Evolutionary conservation across 1,140 invertebrate genomes (phyloP).

Genomic region (Platorchestia sp.): DNA sequence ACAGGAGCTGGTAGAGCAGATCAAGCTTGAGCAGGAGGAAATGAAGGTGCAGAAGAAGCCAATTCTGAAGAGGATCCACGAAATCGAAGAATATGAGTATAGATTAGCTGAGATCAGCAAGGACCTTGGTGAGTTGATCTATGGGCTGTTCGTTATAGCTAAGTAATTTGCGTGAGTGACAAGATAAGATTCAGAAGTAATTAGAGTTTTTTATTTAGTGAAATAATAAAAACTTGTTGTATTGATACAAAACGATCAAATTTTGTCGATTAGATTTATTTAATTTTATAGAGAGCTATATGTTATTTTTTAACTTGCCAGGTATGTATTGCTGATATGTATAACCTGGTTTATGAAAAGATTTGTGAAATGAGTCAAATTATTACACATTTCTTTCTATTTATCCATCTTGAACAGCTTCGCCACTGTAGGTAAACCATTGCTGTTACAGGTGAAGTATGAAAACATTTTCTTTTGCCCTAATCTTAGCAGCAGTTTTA

Average conservation of each 20-base stretch:
- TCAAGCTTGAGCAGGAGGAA: constrained; percentile 46
- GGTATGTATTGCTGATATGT: neutral
- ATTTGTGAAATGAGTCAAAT: neutral
- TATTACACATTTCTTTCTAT: neutral
- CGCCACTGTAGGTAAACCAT: too few species aligned
- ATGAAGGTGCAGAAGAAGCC: constrained; percentile 54
- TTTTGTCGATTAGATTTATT: neutral
- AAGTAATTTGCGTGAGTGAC: neutral
- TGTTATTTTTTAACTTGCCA: neutral
- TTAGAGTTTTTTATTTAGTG: neutral
- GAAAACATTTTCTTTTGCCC: too few species aligned
- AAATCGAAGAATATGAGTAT: constrained; percentile 56
- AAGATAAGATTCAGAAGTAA: neutral
- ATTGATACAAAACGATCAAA: neutral
- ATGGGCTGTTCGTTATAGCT: too few species aligned
- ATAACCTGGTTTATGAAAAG: neutral
- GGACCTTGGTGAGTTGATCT: constrained; percentile 59
- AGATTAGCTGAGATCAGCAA: constrained; percentile 56
- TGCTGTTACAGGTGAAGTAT: too few species aligned
- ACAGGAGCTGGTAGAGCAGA: constrained; percentile 46
- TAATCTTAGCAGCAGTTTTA: too few species aligned
- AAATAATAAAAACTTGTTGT: neutral
- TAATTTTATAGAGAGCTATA: neutral
- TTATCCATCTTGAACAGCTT: neutral
- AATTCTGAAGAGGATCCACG: constrained; percentile 37